Conservation (phyloP, 1,140 invertebrate genomes). For the Drosophila repleta region DNA sequence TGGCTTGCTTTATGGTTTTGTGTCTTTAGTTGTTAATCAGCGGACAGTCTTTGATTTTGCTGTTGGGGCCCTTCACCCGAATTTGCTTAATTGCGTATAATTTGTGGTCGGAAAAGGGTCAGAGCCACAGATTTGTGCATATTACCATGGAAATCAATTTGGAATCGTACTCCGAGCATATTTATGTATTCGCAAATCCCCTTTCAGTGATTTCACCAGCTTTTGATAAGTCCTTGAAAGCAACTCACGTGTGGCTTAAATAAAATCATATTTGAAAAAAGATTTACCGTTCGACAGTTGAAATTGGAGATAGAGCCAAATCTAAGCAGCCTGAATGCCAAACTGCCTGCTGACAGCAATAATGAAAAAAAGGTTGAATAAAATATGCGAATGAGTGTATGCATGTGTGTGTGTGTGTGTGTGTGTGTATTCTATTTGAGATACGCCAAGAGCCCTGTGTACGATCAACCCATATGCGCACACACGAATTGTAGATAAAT, state of each 20-base stretch:
- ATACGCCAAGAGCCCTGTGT: conserved; percentile 28
- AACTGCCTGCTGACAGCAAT: conserved; percentile 39
- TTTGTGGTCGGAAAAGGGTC: conserved; percentile 69
- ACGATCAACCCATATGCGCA: conserved; percentile 37
- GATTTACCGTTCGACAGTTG: conserved; percentile 36
- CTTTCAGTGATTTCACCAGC: conserved; percentile 11
- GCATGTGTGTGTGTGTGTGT: no score
- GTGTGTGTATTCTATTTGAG: conserved; percentile 56
- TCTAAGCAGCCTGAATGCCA: conserved; percentile 40
- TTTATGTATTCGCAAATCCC: conserved; percentile 4
- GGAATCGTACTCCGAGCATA: background rate
- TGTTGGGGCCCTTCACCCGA: conserved; percentile 61
- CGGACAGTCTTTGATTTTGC: conserved; percentile 61
- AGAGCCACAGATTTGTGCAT: conserved; percentile 28
- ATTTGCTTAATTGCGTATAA: conserved; percentile 81
- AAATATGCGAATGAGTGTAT: conserved; percentile 2
- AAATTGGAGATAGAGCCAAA: conserved; percentile 41
- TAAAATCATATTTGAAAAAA: conserved; percentile 53
- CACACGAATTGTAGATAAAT: conserved; percentile 70
- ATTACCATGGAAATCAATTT: conserved; percentile 60
- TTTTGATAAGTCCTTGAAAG: conserved; percentile 32
- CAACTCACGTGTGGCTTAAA: conserved; percentile 56
- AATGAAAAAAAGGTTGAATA: conserved; percentile 47
- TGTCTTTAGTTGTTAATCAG: conserved; percentile 75
- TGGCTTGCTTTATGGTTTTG: conserved; percentile 36